Evolutionary conservation across 1,140 invertebrate species (phyloP), one percentile per base, ranked within the genome.

Genomic region (Drosophila nigromelanica): DNA sequence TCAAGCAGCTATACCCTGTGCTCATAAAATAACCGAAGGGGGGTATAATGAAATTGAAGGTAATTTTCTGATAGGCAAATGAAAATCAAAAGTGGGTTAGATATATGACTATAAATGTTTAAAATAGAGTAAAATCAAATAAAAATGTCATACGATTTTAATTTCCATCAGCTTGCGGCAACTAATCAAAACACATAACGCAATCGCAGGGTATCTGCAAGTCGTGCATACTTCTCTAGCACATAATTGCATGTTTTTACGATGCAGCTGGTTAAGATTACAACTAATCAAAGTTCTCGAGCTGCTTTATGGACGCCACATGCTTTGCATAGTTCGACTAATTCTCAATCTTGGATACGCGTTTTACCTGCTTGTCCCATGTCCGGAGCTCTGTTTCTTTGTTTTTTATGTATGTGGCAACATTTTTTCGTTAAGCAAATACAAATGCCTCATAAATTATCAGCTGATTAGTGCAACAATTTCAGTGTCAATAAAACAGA

Each of bases 381-480:
- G 15, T 21, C 8, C n/a, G 33, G 8, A 15, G 39, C 24, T 4
- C 24, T 27, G 27, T 27, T 27, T 0, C 6, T 10, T 0, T 35
- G 10, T 35, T 74, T 80, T 79, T 85, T 74, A 80, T 85, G 77
- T 73, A 71, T 69, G 63, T 55, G 48, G 45, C 59, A 68, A 77
- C 40, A 78, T 33, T 21, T 61, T 66, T 75, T 62, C 55, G 64
- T 76, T 81, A 76, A 66, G 70, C 66, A 87, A 85, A 81, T 63
- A 81, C 75, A 30, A 78, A 81, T 87, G 64, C 52, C 60, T 63
- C 78, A 71, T 87, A 87, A 87, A 87, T 87, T 82, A 68, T 87
- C 82, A 73, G 72, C 78, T 86, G 82, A 87, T 86, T 86, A 86
- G 83, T 86, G 82, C 78, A 87, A 89, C 82, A 87, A 79, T 48